These are phyloP conservation scores for Agrypnus murinus DNA, from an alignment of 2,888 invertebrate genomes.

Conservation along the genomic window DNA sequence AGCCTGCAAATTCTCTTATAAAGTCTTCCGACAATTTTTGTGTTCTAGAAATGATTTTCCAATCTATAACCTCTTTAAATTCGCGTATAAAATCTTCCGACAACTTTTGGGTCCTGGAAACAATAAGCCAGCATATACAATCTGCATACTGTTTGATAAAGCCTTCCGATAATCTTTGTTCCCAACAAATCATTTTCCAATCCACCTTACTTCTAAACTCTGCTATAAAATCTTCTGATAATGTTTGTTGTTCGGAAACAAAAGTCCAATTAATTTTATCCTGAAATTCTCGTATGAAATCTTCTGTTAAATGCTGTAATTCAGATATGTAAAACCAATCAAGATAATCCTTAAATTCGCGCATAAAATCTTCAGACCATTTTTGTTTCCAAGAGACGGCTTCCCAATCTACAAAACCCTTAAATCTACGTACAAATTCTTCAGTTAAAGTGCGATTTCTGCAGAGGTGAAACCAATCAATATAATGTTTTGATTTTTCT, in stretches of 20 bases:
- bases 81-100: too few relatives aligned
- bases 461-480: too few relatives aligned
- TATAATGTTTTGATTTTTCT: too few relatives aligned
- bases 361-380: too few relatives aligned
- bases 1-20: background rate
- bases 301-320: too few relatives aligned
- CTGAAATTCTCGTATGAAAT: constrained; percentile 3
- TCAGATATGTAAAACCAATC: too few relatives aligned
- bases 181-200: background rate
- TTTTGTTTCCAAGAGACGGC: too few relatives aligned
- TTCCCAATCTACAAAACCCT: too few relatives aligned
- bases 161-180: background rate
- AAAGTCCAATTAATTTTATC: constrained; percentile 1
- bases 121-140: background rate
- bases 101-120: background rate
- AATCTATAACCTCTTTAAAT: too few relatives aligned
- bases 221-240: constrained; percentile 16
- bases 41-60: background rate
- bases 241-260: constrained; percentile 7
- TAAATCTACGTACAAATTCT: too few relatives aligned
- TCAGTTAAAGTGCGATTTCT: too few relatives aligned
- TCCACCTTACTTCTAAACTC: background rate
- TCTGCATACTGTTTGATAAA: background rate
- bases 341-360: too few relatives aligned
- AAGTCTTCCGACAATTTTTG: background rate